Evolutionary conservation across 2,888 invertebrate genomes (phyloP), one percentile per base, ranked within the genome.

Genomic region (Thereva nobilitata): DNA sequence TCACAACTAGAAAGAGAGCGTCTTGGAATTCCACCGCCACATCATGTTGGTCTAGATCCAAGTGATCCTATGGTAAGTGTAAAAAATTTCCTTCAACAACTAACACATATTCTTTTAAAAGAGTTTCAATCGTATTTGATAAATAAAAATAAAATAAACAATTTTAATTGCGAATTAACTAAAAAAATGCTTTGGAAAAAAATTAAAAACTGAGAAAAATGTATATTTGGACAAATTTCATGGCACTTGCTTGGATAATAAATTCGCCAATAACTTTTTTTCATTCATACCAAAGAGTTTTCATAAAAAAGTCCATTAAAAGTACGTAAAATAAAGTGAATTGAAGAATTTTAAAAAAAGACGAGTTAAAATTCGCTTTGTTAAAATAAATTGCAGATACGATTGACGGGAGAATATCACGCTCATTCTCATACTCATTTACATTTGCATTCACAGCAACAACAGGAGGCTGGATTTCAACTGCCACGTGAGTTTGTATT

Each of bases 321-420:
- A 12, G 7, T 52, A 35, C 35, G 34, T 35, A 52, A 52, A 52
- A 23, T 23, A 23, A 52, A 52, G 52, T 35, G 52, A 35, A 23
- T 47, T 35, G 57, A 34, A 59, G 53, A 65, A 59, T 38, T 61
- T 49, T 49, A 50, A 59, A 61, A 61, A 38, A 64, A 64, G 54
- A 44, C 45, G 23, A 54, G 67, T 67, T 69, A 72, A 74, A 73
- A 76, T 75, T 76, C 75, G 76, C 76, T 75, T 74, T 76, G 78
- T 80, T 73, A 70, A 73, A 73, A 72, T 74, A 79, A 77, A 74
- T 80, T 80, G 78, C 80, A 90, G 95, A 74, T 95, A 79, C 95
- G 95, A 85, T 93, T 95, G 93, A 93, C 93, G 74, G 93, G 93
- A 79, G 93, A 93, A 84, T 93, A 92, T 84, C 94, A 94, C 83